A percentile compares a stretch with the other conserved stretches of the same genome.
These are phyloP conservation scores for Calidris pugnax DNA, from an alignment of 2,113 vertebrate genomes.

Conservation along the genomic window DNA sequence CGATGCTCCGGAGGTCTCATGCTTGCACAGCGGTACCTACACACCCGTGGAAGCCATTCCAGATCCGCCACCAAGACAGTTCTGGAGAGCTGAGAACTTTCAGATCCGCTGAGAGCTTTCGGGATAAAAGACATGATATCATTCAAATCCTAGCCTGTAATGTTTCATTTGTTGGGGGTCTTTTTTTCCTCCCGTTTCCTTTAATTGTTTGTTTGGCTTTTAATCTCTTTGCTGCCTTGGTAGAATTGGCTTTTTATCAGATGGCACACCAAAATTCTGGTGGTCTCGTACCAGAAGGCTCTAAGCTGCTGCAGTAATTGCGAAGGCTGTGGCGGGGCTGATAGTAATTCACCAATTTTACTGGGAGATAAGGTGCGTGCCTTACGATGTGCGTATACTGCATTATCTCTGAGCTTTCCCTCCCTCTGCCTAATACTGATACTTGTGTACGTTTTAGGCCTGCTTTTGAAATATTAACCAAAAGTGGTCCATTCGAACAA, in stretches of 20 bases:
- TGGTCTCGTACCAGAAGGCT: neutral
- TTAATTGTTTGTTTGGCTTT: slow-evolving; percentile 15
- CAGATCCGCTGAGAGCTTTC: neutral
- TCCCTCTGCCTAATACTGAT: neutral
- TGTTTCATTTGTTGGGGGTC: neutral
- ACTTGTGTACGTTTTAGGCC: neutral
- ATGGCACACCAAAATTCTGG: neutral
- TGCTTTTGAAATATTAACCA: neutral
- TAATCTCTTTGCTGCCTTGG: neutral
- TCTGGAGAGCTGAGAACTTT: neutral
- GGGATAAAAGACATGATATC: neutral
- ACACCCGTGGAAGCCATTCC: neutral
- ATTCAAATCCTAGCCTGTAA: neutral
- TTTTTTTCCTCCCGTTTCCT: neutral
- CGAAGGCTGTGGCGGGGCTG: neutral
- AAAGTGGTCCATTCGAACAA: neutral
- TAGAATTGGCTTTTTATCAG: slow-evolving; percentile 29
- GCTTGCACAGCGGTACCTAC: neutral
- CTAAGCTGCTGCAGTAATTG: neutral
- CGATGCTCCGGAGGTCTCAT: neutral
- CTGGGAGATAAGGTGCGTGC: neutral
- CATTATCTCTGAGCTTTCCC: neutral
- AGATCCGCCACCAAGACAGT: neutral
- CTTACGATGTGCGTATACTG: neutral
- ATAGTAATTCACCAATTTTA: neutral